A percentile compares a stretch with the other conserved stretches of the same genome.
phyloP scores from a whole-genome alignment of 1,140 invertebrate species.

The Sitophilus oryzae region DNA sequence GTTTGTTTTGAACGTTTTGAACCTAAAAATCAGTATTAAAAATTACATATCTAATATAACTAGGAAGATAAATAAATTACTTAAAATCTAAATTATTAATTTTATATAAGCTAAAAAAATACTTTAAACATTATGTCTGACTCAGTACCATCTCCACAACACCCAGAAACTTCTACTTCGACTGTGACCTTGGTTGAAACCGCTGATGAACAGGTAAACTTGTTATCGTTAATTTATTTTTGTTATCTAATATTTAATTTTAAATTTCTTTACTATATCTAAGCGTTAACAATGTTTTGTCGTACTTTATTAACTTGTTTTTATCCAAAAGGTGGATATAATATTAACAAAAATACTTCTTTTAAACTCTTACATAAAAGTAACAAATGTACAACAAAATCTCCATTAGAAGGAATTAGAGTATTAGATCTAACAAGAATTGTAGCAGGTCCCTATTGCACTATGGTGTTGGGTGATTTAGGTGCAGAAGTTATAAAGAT shows the following conservation, averaged over 20 bases:
- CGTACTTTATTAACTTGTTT: neutral
- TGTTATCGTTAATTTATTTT: neutral
- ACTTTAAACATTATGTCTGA: no score
- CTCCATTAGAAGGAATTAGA: slow-evolving; percentile 56
- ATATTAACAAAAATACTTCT: neutral
- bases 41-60: no score
- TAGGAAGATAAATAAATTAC: no score
- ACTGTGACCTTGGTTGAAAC: slow-evolving; percentile 35
- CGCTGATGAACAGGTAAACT: slow-evolving; percentile 34
- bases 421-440: slow-evolving; percentile 82
- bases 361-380: neutral
- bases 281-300: slow-evolving; percentile 7
- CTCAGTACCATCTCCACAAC: slow-evolving; percentile 30
- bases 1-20: neutral
- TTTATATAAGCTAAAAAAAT: no score
- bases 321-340: neutral
- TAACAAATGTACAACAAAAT: neutral
- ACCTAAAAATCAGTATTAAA: no score
- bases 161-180: slow-evolving; percentile 31
- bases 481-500: slow-evolving; percentile 94
- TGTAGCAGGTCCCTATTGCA: slow-evolving; percentile 78
- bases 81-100: no score
- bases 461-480: slow-evolving; percentile 89
- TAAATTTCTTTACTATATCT: neutral
- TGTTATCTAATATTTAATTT: neutral